These are phyloP conservation scores for Sitta carolinensis DNA, from an alignment of 2,797 vertebrate genomes.

Conservation along the genomic window DNA sequence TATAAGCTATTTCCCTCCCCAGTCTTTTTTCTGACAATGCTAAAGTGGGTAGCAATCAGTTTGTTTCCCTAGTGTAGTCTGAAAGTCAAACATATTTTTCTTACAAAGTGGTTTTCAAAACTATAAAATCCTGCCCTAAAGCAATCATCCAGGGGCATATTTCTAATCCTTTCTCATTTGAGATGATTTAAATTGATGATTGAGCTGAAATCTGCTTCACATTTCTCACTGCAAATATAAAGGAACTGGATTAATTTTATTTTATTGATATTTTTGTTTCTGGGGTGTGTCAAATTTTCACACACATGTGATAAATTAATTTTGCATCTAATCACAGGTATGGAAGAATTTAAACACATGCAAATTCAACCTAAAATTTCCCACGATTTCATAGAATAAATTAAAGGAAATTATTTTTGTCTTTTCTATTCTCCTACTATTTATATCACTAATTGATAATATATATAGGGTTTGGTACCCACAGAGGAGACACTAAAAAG, in stretches of 20 bases:
- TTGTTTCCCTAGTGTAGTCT: background rate
- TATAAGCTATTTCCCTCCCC: background rate
- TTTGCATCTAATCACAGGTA: background rate
- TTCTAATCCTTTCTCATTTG: background rate
- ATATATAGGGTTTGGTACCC: background rate
- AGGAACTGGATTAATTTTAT: background rate
- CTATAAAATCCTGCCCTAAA: background rate
- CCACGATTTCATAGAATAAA: background rate
- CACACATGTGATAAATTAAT: accelerated
- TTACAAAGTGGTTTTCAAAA: background rate
- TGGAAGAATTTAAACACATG: background rate
- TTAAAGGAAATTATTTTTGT: background rate
- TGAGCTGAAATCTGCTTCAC: background rate
- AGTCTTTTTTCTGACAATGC: background rate
- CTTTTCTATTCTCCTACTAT: background rate
- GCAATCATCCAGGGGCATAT: background rate
- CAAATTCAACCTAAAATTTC: background rate
- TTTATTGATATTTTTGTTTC: background rate
- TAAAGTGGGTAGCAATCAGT: background rate
- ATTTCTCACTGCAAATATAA: background rate
- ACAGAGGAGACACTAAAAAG: background rate
- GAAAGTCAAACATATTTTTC: background rate
- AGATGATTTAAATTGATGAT: background rate
- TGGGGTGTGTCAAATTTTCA: background rate
- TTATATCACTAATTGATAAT: background rate